Base-by-base conservation (phyloP, 2,888 invertebrate species). In the Ornithoptera alexandrae region DNA sequence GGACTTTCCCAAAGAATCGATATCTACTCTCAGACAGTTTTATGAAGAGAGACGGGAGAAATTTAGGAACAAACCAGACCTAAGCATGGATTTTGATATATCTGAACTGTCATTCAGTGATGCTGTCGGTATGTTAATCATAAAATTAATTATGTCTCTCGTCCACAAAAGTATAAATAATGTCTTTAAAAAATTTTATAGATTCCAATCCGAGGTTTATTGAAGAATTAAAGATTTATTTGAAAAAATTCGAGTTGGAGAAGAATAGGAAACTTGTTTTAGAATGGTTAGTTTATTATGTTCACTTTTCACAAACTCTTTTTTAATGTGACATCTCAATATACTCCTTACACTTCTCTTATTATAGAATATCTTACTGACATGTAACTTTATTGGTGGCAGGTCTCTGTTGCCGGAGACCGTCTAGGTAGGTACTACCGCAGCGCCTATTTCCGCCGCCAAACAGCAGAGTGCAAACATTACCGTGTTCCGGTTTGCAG, bases 191-290 rank as follows among this genome's bases (percentile, higher is more conserved):
- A 22, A 39, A 10, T 39, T 30, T 60, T 65, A 70, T 79, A 89
- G 90, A 86, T 59, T 78, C 69, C 6, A 79, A 78, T 65, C 81
- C 81, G 1, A 85, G 77, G 50, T 88, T 86, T 68, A 74, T 80
- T 0, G 87, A 90, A 62, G 92, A 92, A 72, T 73, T 92, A 22
- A 84, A 77, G 64, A 74, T 89, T 2, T 92, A 88, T 75, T 76
- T 90, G 75, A 87, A 87, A 72, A 88, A 83, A 71, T 91, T 92
- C 73, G 78, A 77, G 67, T 77, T 92, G 72, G 90, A 90, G 72
- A 86, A 86, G 58, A 92, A 92, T 68, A 83, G 89, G 39, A 89
- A 90, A 77, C 78, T 92, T 15, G 81, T 92, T 2, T 75, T 92
- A n/a, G 88, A 88, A 64, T 89, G 83, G 92, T 92, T 75, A 60